A percentile compares a stretch with the other conserved stretches of the same genome.
These are phyloP conservation scores for Burhinus oedicnemus DNA, from an alignment of 2,113 vertebrate species.

Conservation along the genomic window DNA sequence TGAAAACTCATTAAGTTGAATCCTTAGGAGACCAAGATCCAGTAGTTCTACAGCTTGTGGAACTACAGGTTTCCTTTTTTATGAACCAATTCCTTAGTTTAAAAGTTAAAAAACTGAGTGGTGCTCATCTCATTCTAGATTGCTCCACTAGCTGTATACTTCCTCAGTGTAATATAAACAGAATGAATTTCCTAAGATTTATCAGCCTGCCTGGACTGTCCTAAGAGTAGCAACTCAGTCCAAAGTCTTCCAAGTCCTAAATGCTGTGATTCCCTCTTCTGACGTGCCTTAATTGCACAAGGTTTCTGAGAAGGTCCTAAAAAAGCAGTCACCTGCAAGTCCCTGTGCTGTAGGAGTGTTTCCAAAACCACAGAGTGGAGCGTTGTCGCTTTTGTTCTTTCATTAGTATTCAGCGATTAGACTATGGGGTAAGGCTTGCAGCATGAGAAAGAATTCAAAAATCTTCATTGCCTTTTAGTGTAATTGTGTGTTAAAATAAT, in stretches of 20 bases:
- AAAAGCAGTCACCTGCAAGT: not conserved
- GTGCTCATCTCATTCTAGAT: not conserved
- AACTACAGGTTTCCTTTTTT: not conserved
- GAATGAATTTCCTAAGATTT: not conserved
- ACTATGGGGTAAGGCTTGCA: not conserved
- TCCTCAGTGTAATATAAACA: not conserved
- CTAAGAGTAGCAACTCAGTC: not conserved
- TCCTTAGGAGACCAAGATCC: not conserved
- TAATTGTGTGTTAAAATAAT: not conserved
- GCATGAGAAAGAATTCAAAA: not conserved
- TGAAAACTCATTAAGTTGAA: not conserved
- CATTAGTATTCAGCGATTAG: not conserved
- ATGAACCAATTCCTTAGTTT: not conserved
- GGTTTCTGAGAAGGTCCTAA: not conserved
- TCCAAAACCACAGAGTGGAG: not conserved
- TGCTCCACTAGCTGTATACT: not conserved
- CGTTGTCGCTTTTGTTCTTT: not conserved
- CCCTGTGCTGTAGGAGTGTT: not conserved
- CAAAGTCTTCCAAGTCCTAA: not conserved
- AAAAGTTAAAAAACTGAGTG: not conserved
- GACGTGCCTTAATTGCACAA: not conserved
- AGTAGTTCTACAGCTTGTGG: not conserved
- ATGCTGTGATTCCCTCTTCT: not conserved
- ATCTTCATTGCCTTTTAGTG: not conserved
- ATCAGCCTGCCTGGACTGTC: not conserved